Evolutionary conservation across 2,113 vertebrate genomes (phyloP).

Genomic region (Rhea americana): DNA sequence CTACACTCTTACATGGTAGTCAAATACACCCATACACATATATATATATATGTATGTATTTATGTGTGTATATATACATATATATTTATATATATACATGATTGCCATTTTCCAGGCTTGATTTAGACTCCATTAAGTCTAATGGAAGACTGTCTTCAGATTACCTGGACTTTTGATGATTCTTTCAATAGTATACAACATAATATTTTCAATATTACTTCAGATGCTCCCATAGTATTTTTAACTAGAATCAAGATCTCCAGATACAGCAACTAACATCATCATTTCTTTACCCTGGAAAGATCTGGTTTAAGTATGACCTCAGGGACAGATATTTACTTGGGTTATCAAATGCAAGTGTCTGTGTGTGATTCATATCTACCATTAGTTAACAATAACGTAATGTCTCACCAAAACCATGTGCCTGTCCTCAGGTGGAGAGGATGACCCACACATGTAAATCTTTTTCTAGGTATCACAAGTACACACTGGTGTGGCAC

Average conservation of each 20-base stretch:
- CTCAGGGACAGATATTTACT: not conserved
- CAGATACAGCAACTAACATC: not conserved
- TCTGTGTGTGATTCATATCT: not conserved
- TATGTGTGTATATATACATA: too few relatives aligned
- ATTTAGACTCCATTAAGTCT: not conserved
- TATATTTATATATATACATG: too few relatives aligned
- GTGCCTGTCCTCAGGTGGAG: not conserved
- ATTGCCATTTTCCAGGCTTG: not conserved
- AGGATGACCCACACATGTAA: not conserved
- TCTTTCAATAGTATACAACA: not conserved
- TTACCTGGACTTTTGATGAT: not conserved
- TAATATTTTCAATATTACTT: not conserved
- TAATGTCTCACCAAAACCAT: not conserved
- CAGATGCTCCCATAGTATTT: not conserved
- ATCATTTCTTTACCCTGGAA: not conserved
- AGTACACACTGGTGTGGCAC: not conserved
- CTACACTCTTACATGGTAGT: not conserved
- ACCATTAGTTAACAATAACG: not conserved
- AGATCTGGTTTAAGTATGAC: not conserved
- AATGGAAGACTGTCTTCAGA: not conserved
- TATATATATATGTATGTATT: too few relatives aligned
- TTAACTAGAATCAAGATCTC: not conserved
- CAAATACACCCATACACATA: too few relatives aligned
- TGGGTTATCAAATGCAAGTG: not conserved
- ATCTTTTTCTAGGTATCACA: not conserved